Evolutionary conservation across 1,140 invertebrate species (phyloP), one percentile per base, ranked within the genome.

Genomic region (Kradibia gibbosae): DNA sequence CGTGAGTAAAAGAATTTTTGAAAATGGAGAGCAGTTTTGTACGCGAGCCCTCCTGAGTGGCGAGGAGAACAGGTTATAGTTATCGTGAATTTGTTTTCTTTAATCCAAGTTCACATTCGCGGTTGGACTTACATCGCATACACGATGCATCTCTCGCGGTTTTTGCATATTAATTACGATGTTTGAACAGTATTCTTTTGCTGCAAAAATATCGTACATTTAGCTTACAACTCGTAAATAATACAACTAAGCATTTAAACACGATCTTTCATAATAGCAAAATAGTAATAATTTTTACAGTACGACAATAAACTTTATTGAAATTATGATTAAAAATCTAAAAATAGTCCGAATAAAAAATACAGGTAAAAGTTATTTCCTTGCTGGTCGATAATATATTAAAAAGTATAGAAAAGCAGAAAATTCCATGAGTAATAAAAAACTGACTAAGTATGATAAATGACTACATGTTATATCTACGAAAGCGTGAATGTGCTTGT

Each of bases 1-100:
- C 8, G 45, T 65, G 45, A 81, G 71, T 55, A 34, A 67, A 48
- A 70, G 80, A 81, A 77, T 81, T 81, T 81, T 81, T 48, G 62
- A 81, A 77, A 81, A 81, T 81, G 80, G 80, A 81, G 80, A 81
- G 80, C 74, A 71, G 65, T 81, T 77, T 77, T 77, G 65, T 57
- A 48, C 20, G 39, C 48, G 42, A 8, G n/a, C 50, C 31, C 2
- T 36, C 22, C n/a, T 7, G 36, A 36, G 65, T n/a, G 72, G 0
- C 55, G 5, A 36, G 25, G 74, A 67, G 53, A 48, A 11, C 50
- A 53, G n/a, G 13, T 67, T 20, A 25, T n/a, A n/a, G 72, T 81
- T 81, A 81, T 81, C 80, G 74, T 65, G 34, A 76, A 81, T 76
- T 73, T 53, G 34, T 75, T 73, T 80, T 80, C 28, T 81, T 71